Evolutionary conservation across 2,113 vertebrate species (phyloP), one percentile per base, ranked within the genome.

Genomic region (Psittacula cyanocephala): DNA sequence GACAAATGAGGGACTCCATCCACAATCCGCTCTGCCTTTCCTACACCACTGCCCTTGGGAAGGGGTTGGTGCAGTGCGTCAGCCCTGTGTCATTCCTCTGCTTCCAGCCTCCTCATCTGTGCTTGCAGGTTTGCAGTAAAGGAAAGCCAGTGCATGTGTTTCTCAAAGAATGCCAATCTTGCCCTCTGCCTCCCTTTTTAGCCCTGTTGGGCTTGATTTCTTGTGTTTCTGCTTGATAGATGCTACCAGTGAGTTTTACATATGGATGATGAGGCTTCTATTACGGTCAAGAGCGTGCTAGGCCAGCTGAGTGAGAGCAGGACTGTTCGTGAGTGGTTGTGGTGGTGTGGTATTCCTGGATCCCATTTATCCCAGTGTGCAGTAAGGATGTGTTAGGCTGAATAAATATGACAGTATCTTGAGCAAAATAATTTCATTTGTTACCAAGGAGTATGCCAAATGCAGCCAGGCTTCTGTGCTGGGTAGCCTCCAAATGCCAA

Each of bases 241-340:
- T 53, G 11, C 6, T 31, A 20, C 22, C 20, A 3, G 3, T 13
- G 68, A 33, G 28, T 52, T 75, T 44, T 41, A 43, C 13, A 55
- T 62, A 1, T 0, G 1, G 20, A 11, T 62, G 28, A 62, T 35
- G 31, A 18, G 62, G 52, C 39, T 87, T 55, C n/a, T 67, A 0
- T 49, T 63, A 35, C 0, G 6, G 59, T 19, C n/a, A 62, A 7
- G 49, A 63, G 46, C 0, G 0, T 57, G 35, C 29, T 76, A 23
- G 53, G 52, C 9, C 46, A 31, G 11, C 27, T 67, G 57, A 7
- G 29, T 69, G 50, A 70, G 50, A 44, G 4, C 33, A 15, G 27
- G 53, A 1, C 23, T 57, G 84, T 65, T 67, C 39, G 18, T 0
- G 4, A 60, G 29, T 1, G 1, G 6, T 19, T 31, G 11, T 35